Evolutionary conservation across 2,888 invertebrate genomes (phyloP).

Genomic region (Papilio protenor): DNA sequence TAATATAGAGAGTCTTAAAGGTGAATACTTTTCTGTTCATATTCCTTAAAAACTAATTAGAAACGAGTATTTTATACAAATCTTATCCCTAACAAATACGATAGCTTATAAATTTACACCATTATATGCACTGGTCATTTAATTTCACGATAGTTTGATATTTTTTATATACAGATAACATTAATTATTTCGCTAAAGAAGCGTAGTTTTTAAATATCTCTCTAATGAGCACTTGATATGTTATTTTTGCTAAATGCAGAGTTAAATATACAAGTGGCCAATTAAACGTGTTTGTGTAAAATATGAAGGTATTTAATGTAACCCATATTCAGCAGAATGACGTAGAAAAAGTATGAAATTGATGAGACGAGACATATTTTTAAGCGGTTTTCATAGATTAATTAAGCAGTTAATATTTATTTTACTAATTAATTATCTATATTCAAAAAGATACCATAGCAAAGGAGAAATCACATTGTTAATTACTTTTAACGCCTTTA

Average conservation of each 20-base stretch:
- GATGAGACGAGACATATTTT: not conserved
- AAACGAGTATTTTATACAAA: too few species aligned
- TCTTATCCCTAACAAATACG: not conserved
- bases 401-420: too few species aligned
- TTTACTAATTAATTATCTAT: not conserved
- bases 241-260: not conserved
- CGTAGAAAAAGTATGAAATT: not conserved
- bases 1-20: too few species aligned
- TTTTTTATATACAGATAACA: not conserved
- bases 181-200: conserved; percentile 3
- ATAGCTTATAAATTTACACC: not conserved
- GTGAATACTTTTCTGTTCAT: too few species aligned
- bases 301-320: not conserved
- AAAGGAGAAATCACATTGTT: too few species aligned
- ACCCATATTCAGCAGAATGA: not conserved
- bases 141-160: not conserved
- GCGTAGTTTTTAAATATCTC: conserved; percentile 7
- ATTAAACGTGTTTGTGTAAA: not conserved
- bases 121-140: not conserved
- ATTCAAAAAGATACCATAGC: too few species aligned
- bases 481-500: too few species aligned
- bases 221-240: not conserved
- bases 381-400: not conserved
- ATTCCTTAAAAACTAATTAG: too few species aligned
- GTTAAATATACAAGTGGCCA: not conserved